A percentile compares a stretch with the other conserved stretches of the same genome.
Evolutionary conservation across 2,797 vertebrate genomes (phyloP).

Genomic region (Nasua narica): DNA sequence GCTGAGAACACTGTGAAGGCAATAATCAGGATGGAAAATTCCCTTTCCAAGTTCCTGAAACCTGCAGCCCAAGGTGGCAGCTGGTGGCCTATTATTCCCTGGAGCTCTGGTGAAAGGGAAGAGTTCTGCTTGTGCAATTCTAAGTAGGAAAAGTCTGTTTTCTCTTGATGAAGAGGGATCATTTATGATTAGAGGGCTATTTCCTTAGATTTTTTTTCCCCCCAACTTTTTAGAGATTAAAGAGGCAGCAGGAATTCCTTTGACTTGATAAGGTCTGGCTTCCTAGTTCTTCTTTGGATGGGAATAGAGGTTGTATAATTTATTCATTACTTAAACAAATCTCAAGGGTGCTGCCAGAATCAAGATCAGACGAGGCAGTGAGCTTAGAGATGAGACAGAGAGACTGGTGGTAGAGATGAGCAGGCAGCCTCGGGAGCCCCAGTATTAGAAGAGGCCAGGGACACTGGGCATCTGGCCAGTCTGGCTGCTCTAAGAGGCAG

Average conservation of each 20-base stretch:
- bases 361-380: background rate
- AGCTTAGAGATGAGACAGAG: background rate
- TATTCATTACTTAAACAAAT: constrained; percentile 32
- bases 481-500: background rate
- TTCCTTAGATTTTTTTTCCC: background rate
- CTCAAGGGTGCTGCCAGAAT: constrained; percentile 9
- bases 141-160: constrained; percentile 14
- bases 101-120: background rate
- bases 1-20: constrained; percentile 5
- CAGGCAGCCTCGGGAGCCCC: background rate
- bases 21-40: constrained; percentile 48
- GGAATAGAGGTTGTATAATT: constrained; percentile 26
- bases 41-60: constrained; percentile 12
- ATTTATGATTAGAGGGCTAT: constrained; percentile 28
- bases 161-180: constrained; percentile 30
- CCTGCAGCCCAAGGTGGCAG: constrained; percentile 44
- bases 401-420: background rate
- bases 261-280: background rate
- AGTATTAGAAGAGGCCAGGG: background rate
- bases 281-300: constrained; percentile 8
- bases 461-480: background rate
- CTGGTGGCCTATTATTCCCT: constrained; percentile 46
- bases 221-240: constrained; percentile 18
- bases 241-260: constrained; percentile 5
- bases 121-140: constrained; percentile 15